These are phyloP conservation scores for Lasiurus cinereus DNA, from an alignment of 2,113 vertebrate species.

Conservation along the genomic window DNA sequence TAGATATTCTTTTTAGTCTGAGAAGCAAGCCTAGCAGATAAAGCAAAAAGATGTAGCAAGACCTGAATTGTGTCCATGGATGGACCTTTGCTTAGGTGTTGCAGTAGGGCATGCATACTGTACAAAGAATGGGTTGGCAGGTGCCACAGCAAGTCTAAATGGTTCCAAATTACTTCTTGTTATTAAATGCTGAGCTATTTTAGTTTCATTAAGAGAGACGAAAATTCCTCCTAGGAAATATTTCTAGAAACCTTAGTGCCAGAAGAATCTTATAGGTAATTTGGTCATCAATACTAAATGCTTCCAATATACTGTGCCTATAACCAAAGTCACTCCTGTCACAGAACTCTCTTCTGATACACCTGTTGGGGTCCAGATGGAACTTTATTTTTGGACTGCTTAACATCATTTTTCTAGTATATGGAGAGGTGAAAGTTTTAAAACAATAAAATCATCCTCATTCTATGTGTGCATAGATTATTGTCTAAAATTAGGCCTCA, in stretches of 20 bases:
- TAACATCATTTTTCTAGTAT: background rate
- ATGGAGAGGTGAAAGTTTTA: background rate
- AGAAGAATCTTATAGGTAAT: background rate
- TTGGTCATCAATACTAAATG: background rate
- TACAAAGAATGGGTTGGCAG: background rate
- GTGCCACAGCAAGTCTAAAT: background rate
- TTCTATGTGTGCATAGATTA: background rate
- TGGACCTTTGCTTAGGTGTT: background rate
- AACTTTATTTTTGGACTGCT: slow-evolving; percentile 9
- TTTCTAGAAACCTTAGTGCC: background rate
- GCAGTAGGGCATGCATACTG: background rate
- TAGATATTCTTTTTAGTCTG: slow-evolving; percentile 18
- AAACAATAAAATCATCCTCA: background rate
- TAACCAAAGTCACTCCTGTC: background rate
- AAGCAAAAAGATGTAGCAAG: no score
- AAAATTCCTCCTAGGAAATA: background rate
- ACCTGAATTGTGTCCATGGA: background rate
- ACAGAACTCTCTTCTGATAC: background rate
- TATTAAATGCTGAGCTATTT: background rate
- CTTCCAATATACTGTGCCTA: background rate
- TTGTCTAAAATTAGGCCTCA: slow-evolving; percentile 7
- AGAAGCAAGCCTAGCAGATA: background rate
- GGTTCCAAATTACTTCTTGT: background rate
- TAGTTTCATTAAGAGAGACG: background rate
- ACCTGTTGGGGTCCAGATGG: background rate